A percentile compares a stretch with the other conserved stretches of the same genome.
phyloP scores from a whole-genome alignment of 2,113 vertebrate species.

The Rhagologus leucostigma region DNA sequence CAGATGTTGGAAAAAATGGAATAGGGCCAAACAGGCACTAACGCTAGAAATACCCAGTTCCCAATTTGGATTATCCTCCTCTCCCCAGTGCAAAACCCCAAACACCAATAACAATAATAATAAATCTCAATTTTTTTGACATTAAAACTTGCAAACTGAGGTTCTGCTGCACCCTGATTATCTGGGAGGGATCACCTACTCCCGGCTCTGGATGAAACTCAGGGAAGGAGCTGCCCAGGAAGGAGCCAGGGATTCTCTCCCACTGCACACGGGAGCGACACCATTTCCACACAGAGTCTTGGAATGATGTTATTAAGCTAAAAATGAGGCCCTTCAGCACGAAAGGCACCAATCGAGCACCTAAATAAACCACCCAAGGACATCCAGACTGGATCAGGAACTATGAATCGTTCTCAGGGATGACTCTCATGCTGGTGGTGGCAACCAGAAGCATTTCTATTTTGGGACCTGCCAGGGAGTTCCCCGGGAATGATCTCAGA shows the following conservation, averaged over 20 bases:
- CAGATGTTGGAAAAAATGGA: background rate
- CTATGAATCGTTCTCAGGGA: background rate
- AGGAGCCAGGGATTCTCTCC: background rate
- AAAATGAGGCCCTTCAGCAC: background rate
- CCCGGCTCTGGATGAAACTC: background rate
- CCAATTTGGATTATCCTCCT: background rate
- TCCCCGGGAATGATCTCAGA: conserved; percentile 15
- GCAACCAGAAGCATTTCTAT: background rate
- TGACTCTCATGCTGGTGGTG: background rate
- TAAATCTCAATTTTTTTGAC: background rate
- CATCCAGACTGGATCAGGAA: background rate
- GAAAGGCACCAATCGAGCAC: background rate
- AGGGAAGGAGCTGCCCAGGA: background rate
- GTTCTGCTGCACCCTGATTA: background rate
- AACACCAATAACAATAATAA: background rate
- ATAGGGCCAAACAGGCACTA: background rate
- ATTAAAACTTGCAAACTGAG: background rate
- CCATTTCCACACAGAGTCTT: rapidly evolving
- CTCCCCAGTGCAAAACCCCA: background rate
- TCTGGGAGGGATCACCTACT: background rate
- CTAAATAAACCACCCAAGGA: background rate
- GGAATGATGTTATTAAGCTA: background rate
- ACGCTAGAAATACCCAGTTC: background rate
- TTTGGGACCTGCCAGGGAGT: background rate
- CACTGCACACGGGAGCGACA: background rate